phyloP scores from a whole-genome alignment of 1,140 invertebrate genomes.

The Bombus confusus region DNA sequence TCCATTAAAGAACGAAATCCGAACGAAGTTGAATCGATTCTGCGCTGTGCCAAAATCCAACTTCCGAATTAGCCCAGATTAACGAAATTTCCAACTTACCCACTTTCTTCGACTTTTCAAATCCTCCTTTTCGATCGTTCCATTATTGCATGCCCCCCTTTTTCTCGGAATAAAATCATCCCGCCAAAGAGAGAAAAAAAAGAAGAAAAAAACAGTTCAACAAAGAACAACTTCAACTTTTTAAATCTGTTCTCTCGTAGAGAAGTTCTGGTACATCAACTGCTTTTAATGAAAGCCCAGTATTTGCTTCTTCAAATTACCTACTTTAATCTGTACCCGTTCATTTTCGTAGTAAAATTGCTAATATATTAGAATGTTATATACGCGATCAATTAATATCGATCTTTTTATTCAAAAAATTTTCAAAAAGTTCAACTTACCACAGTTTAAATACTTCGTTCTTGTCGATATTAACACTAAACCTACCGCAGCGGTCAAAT shows the following conservation, averaged over 20 bases:
- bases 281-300: neutral
- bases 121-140: neutral
- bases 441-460: too few relatives aligned
- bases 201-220: neutral
- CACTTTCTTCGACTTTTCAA: constrained; percentile 7
- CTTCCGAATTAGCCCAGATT: constrained; percentile 12
- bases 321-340: too few relatives aligned
- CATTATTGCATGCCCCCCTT: neutral
- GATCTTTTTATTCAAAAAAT: too few relatives aligned
- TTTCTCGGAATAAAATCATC: neutral
- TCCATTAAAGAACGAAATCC: constrained; percentile 32
- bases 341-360: too few relatives aligned
- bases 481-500: too few relatives aligned
- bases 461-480: neutral
- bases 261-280: neutral
- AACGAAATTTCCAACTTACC: constrained; percentile 27
- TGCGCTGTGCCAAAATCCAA: neutral
- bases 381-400: too few relatives aligned
- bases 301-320: neutral
- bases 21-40: constrained; percentile 13
- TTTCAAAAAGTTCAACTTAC: too few relatives aligned
- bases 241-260: neutral
- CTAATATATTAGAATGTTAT: neutral
- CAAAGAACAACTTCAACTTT: neutral
- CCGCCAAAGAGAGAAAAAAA: neutral